Evolutionary conservation across 1,140 invertebrate species (phyloP), one percentile per base, ranked within the genome.

Genomic region (Carcinoscorpius rotundicauda): DNA sequence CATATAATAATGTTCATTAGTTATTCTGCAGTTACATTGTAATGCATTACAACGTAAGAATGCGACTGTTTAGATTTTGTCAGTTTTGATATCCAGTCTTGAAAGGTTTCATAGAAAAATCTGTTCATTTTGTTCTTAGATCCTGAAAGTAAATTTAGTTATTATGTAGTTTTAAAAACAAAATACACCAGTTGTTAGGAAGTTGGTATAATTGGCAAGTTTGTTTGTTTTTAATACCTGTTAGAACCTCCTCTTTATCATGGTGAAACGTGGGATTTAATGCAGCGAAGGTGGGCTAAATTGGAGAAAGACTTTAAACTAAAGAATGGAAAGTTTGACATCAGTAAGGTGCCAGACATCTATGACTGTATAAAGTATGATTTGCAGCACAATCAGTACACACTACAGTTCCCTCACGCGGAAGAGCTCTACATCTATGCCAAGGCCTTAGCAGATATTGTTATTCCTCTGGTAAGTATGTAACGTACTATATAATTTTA

Each of bases 351-450:
- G 68, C 97, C 97, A 0, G 97, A 99, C 76, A 99, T 99, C 69
- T 99, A 98, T 75, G 97, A 99, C 80, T 98, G 96, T 75, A 98
- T 99, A 70, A 99, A 99, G 74, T 99, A 97, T 75, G 97, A 99
- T 79, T 77, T 98, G 65, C 96, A 98, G 73, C 97, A 99, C 74
- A 99, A 99, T 77, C 90, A 95, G 73, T 87, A 94, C 74, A 93
- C 90, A 1, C 75, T 98, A 71, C 89, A 97, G 76, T 97, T 96
- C 77, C 87, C 94, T 71, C 84, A 92, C 74, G 87, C 95, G 1
- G 91, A 98, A 75, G 93, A 98, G 76, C 79, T 99, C 29, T 98
- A 97, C 74, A 90, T 89, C 52, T 91, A 91, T 77, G 89, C 93
- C 0, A 97, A 98, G 78, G 93, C 95, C 74, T 78, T 98, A 65